A percentile compares a stretch with the other conserved stretches of the same genome.
These are phyloP conservation scores for Heterocephalus glaber DNA, from an alignment of 2,113 vertebrate genomes.

Conservation along the genomic window DNA sequence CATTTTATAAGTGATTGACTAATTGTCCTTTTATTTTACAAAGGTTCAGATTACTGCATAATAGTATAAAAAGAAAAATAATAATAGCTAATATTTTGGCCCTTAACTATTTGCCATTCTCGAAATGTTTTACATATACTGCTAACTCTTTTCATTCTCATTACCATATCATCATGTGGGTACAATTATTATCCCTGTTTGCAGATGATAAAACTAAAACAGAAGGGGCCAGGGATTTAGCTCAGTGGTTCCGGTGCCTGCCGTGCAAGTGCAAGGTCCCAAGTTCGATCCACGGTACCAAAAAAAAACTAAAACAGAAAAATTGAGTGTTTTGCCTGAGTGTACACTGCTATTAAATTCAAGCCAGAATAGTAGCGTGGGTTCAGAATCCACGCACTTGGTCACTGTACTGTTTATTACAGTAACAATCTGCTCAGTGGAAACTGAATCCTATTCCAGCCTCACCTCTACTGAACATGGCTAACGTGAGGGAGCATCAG, in stretches of 20 bases:
- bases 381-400: neutral
- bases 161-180: neutral
- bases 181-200: neutral
- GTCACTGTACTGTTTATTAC: neutral
- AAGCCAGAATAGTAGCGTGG: neutral
- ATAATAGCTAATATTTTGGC: neutral
- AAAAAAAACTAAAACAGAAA: neutral
- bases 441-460: neutral
- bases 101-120: neutral
- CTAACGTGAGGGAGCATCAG: neutral
- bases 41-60: conserved; percentile 49
- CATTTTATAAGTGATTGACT: neutral
- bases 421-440: neutral
- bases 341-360: neutral
- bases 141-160: conserved; percentile 1
- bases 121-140: neutral
- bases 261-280: too few species aligned
- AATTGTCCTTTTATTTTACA: conserved; percentile 25
- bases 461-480: neutral
- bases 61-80: conserved; percentile 13
- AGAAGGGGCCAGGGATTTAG: neutral
- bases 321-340: conserved; percentile 8
- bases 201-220: conserved; percentile 22
- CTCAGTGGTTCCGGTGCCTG: too few species aligned
- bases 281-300: too few species aligned